Percentiles rank a stretch among this genome's conserved stretches.
These are phyloP conservation scores for Linepithema humile DNA, from an alignment of 1,140 invertebrate species.

Conservation along the genomic window DNA sequence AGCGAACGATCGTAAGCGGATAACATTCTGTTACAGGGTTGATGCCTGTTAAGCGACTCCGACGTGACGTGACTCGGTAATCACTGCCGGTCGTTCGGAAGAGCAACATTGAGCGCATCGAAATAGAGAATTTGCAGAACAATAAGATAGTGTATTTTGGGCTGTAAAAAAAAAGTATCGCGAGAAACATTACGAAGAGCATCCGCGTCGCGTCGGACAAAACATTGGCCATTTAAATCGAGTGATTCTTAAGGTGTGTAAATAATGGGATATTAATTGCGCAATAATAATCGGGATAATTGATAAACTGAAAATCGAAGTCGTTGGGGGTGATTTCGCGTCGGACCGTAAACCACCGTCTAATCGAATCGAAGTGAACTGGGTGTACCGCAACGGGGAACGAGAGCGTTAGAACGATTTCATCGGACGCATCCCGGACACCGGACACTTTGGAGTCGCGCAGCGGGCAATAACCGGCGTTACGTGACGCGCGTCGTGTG, in stretches of 20 bases:
- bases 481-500: slow-evolving; percentile 31
- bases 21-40: slow-evolving; percentile 44
- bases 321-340: not conserved
- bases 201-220: not conserved
- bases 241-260: slow-evolving; percentile 31
- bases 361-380: slow-evolving; percentile 13
- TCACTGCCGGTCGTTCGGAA: not conserved
- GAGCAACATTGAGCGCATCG: not conserved
- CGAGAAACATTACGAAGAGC: not conserved
- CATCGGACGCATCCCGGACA: not conserved
- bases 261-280: not conserved
- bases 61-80: slow-evolving; percentile 14
- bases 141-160: not conserved
- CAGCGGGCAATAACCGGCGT: slow-evolving; percentile 12
- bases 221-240: not conserved
- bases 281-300: slow-evolving; percentile 10
- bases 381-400: not conserved
- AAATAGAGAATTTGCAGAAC: not conserved
- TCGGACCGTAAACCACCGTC: not conserved
- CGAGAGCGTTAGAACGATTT: too few species aligned
- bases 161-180: not conserved
- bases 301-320: not conserved
- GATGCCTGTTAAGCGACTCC: slow-evolving; percentile 10
- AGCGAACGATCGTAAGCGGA: slow-evolving; percentile 42
- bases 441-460: not conserved